Evolutionary conservation across 2,888 invertebrate genomes (phyloP).

Genomic region (Cantharis lateralis): DNA sequence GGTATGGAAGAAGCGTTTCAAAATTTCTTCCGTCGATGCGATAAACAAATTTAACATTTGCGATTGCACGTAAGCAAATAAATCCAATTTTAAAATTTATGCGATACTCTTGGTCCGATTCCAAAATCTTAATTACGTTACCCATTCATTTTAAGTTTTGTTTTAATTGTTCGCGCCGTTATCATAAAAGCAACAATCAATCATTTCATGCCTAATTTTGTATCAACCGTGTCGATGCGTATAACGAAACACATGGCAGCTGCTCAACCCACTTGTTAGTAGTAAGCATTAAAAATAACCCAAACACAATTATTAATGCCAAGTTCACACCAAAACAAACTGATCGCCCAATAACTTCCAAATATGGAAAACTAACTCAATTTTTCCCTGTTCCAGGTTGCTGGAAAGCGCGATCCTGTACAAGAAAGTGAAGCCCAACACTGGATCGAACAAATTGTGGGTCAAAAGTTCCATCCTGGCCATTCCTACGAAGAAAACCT

Average conservation of each 20-base stretch:
- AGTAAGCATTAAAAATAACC: conserved; percentile 7
- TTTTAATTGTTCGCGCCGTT: not conserved
- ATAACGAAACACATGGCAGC: conserved; percentile 2
- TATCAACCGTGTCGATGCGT: not conserved
- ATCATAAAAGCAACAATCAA: not conserved
- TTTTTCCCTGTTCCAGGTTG: conserved; percentile 66
- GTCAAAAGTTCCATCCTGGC: conserved; percentile 74
- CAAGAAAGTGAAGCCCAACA: conserved; percentile 80
- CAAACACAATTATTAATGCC: conserved; percentile 5
- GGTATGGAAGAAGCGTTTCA: not conserved
- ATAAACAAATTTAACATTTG: not conserved
- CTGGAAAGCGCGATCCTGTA: conserved; percentile 79
- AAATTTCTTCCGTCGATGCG: not conserved
- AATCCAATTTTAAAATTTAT: not conserved
- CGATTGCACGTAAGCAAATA: not conserved
- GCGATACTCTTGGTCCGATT: not conserved
- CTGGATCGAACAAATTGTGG: conserved; percentile 85
- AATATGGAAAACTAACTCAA: not conserved
- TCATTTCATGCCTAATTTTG: conserved; percentile 1
- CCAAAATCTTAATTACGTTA: not conserved
- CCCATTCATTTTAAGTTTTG: not conserved
- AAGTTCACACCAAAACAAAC: conserved; percentile 8
- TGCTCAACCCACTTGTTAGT: conserved; percentile 12
- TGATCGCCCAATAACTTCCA: not conserved
- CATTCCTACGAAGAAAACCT: conserved; percentile 78